Conservation (phyloP, 2,797 vertebrate genomes). For the Hafferia zeledoni region DNA sequence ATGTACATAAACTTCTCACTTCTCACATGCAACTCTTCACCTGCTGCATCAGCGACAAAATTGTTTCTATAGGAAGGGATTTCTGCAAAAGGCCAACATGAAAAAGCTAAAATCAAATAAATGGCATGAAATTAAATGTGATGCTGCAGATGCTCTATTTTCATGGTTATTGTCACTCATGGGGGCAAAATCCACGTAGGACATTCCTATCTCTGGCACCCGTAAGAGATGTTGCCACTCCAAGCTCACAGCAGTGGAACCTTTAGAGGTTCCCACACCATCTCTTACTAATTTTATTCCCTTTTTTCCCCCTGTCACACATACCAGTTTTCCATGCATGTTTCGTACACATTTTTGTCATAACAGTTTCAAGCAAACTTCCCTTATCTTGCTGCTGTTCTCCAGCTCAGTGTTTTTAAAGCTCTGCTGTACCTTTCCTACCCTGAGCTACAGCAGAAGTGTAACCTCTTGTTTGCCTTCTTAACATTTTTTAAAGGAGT, state of each 20-base stretch:
- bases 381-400: not conserved
- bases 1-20: not conserved
- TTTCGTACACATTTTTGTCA: not conserved
- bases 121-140: not conserved
- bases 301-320: not conserved
- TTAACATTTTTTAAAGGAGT: not conserved
- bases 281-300: constrained; percentile 3
- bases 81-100: not conserved
- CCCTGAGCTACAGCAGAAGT: not conserved
- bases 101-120: constrained; percentile 17
- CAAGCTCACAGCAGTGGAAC: constrained; percentile 5
- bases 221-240: not conserved
- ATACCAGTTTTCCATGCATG: not conserved
- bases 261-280: not conserved
- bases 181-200: not conserved
- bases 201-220: not conserved
- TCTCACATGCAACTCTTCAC: not conserved
- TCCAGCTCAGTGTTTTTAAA: not conserved
- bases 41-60: not conserved
- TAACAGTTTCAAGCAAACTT: constrained; percentile 3
- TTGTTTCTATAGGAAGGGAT: constrained; percentile 17
- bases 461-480: not conserved
- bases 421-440: not conserved
- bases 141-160: not conserved
- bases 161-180: constrained; percentile 18